Conservation (phyloP, 2,797 vertebrate genomes). For the Diglossa cyanea region DNA sequence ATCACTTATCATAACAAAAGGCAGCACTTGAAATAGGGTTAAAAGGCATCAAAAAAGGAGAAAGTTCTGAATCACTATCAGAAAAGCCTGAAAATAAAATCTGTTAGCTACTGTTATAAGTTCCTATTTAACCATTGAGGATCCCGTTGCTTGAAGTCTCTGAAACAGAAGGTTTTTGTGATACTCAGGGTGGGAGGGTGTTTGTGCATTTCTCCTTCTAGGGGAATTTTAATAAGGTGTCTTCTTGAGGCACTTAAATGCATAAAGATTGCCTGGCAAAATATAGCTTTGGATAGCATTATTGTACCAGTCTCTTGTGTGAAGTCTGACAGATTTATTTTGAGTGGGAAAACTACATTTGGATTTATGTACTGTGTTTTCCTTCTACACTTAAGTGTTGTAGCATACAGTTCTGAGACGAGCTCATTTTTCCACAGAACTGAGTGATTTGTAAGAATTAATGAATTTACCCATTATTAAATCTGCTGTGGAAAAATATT, state of each 20-base stretch:
- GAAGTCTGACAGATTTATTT: conserved; percentile 20
- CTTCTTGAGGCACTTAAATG: background rate
- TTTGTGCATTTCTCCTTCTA: background rate
- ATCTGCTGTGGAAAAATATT: background rate
- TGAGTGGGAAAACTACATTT: background rate
- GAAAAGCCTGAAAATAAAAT: background rate
- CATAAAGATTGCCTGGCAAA: background rate
- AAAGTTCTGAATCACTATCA: background rate
- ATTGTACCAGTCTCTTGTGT: background rate
- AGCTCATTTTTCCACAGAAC: background rate
- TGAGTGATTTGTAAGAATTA: background rate
- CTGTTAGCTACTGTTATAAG: background rate
- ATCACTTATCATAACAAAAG: background rate
- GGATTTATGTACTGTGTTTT: background rate
- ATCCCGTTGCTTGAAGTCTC: background rate
- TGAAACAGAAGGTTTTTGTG: background rate
- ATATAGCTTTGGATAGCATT: background rate
- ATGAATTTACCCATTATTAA: background rate
- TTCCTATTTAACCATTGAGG: background rate
- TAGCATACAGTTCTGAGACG: background rate
- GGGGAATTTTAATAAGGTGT: background rate
- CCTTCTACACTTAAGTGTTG: background rate
- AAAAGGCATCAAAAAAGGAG: background rate
- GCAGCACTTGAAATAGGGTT: background rate
- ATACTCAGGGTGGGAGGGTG: background rate